Conservation (phyloP, 2,113 vertebrate genomes). For the Dinomys branickii region DNA sequence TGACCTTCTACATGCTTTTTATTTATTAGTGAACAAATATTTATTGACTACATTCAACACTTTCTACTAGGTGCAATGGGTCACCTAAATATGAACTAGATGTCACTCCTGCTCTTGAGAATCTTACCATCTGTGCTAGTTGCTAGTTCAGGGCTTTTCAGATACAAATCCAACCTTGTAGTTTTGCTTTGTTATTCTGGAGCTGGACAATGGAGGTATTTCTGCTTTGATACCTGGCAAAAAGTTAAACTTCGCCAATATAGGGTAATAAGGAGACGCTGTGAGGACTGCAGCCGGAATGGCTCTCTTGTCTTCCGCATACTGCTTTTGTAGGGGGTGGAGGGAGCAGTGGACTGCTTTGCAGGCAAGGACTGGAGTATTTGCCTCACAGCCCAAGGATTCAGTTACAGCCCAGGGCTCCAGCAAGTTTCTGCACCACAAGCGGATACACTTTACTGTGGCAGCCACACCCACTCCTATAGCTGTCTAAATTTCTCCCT, state of each 20-base stretch:
- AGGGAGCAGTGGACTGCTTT: background rate
- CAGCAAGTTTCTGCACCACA: background rate
- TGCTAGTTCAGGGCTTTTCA: background rate
- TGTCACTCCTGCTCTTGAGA: background rate
- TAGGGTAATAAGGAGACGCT: background rate
- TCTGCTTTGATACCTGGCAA: background rate
- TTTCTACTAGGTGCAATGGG: background rate
- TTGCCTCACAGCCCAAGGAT: background rate
- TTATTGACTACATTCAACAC: constrained; percentile 3
- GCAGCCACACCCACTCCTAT: background rate
- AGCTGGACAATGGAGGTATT: background rate
- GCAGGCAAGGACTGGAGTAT: background rate
- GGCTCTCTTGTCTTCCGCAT: background rate
- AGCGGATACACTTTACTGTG: background rate
- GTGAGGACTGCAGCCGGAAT: background rate
- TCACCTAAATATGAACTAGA: constrained; percentile 22
- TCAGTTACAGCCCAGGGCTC: background rate
- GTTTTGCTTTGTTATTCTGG: background rate
- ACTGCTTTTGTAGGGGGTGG: background rate
- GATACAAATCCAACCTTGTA: background rate
- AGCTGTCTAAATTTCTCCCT: background rate
- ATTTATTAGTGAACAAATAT: constrained; percentile 33
- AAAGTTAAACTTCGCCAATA: background rate
- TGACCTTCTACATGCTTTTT: background rate
- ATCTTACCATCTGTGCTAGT: background rate